These are phyloP conservation scores for Harpalus rufipes DNA, from an alignment of 2,888 invertebrate species.

Conservation along the genomic window DNA sequence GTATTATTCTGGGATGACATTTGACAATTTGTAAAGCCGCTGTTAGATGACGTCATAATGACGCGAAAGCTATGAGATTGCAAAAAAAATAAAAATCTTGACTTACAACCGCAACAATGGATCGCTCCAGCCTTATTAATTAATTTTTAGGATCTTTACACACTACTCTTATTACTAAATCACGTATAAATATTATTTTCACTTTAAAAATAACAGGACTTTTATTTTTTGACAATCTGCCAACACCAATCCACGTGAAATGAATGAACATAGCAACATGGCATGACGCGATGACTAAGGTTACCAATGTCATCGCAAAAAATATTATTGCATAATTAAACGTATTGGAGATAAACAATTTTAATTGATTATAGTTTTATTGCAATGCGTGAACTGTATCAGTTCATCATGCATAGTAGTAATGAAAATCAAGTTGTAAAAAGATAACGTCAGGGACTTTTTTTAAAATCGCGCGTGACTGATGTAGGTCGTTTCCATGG, in stretches of 20 bases:
- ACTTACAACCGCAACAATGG: constrained; percentile 56
- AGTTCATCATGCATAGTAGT: background rate
- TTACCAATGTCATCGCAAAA: constrained; percentile 57
- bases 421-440: background rate
- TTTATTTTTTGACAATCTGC: constrained; percentile 57
- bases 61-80: constrained; percentile 56
- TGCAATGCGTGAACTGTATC: background rate
- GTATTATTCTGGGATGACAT: constrained; percentile 20
- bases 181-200: constrained; percentile 41
- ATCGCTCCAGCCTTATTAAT: constrained; percentile 29
- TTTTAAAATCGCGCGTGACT: constrained; percentile 48
- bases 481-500: constrained; percentile 56
- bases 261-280: constrained; percentile 59
- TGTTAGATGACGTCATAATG: constrained; percentile 54
- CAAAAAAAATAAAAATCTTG: constrained; percentile 60
- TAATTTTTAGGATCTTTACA: background rate
- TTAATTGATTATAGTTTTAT: background rate
- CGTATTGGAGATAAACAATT: background rate
- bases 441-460: background rate
- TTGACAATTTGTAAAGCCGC: constrained; percentile 49
- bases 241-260: constrained; percentile 58
- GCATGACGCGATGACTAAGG: constrained; percentile 41
- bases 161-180: constrained; percentile 22
- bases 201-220: constrained; percentile 41
- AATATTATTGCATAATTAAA: constrained; percentile 52